Conservation (phyloP, 2,888 invertebrate species). For the Dicyrtoma fusca region DNA sequence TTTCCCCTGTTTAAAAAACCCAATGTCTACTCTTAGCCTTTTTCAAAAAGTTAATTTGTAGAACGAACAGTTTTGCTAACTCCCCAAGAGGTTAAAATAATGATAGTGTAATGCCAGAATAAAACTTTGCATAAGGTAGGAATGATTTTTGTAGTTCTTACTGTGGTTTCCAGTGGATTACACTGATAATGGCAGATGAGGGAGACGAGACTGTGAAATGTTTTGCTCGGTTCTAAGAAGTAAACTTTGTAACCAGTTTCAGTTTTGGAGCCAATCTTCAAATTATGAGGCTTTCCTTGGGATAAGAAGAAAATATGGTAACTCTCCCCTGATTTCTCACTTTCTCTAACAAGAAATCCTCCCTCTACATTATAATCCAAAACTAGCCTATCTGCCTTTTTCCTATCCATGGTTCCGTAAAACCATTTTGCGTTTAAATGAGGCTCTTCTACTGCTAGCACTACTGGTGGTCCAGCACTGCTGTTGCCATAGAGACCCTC, state of each 20-base stretch:
- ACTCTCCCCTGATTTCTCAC: slow-evolving; percentile 93
- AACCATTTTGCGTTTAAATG: slow-evolving; percentile 94
- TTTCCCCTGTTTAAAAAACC: too few relatives aligned
- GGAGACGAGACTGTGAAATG: slow-evolving; percentile 89
- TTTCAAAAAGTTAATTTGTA: too few relatives aligned
- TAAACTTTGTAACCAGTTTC: slow-evolving; percentile 80
- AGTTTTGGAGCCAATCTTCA: slow-evolving; percentile 84
- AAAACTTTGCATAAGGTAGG: not conserved
- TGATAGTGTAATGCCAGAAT: not conserved
- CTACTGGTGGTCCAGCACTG: too few relatives aligned
- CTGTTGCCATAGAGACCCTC: not conserved
- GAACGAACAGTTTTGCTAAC: too few relatives aligned
- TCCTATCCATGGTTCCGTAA: slow-evolving; percentile 73
- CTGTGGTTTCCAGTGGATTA: slow-evolving; percentile 81
- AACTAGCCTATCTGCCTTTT: slow-evolving; percentile 68
- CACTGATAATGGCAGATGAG: slow-evolving; percentile 87
- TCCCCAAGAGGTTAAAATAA: too few relatives aligned
- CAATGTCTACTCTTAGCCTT: too few relatives aligned
- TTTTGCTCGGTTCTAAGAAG: slow-evolving; percentile 81
- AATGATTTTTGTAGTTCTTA: too few relatives aligned
- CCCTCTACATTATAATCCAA: slow-evolving; percentile 83
- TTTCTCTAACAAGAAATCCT: slow-evolving; percentile 87
- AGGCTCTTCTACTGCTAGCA: slow-evolving; percentile 70
- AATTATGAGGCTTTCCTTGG: slow-evolving; percentile 84
- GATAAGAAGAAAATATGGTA: slow-evolving; percentile 92